Evolutionary conservation across 2,797 vertebrate genomes (phyloP).

Genomic region (Falco novaeseelandiae): DNA sequence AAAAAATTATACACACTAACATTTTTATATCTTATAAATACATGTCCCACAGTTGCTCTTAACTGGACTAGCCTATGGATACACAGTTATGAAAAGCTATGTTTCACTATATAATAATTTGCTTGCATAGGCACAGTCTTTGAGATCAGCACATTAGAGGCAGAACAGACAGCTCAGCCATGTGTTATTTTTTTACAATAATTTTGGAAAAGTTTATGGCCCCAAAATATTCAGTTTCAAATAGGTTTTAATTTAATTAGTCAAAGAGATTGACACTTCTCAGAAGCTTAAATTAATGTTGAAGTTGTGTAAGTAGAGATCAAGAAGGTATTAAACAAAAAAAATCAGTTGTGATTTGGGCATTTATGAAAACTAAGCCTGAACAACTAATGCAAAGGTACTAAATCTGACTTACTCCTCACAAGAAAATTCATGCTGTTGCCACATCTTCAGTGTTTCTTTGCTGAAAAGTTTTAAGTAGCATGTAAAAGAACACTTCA

Average conservation of each 20-base stretch:
- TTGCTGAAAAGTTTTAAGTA: not conserved
- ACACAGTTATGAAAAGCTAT: not conserved
- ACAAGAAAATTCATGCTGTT: not conserved
- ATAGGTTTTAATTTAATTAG: conserved; percentile 39
- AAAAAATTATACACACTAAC: not conserved
- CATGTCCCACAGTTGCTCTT: not conserved
- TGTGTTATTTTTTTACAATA: not conserved
- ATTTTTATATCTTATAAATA: not conserved
- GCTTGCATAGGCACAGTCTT: not conserved
- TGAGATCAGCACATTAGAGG: conserved; percentile 1
- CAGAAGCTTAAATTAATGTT: conserved; percentile 14
- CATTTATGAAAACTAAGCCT: not conserved
- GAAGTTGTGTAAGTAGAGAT: conserved; percentile 39
- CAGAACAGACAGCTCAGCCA: not conserved
- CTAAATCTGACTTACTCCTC: conserved; percentile 10
- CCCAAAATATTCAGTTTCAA: conserved; percentile 40
- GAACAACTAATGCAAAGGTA: not conserved
- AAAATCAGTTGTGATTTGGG: not conserved
- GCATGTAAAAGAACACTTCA: conserved; percentile 34
- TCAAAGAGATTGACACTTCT: conserved; percentile 39
- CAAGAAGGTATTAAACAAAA: conserved; percentile 4
- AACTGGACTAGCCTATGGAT: not conserved
- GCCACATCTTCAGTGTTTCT: not conserved
- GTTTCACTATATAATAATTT: not conserved
- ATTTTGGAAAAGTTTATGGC: not conserved